Percentiles rank a stretch among this genome's conserved stretches.
phyloP scores from a whole-genome alignment of 1,140 invertebrate genomes.

The Papilio aristodemus region DNA sequence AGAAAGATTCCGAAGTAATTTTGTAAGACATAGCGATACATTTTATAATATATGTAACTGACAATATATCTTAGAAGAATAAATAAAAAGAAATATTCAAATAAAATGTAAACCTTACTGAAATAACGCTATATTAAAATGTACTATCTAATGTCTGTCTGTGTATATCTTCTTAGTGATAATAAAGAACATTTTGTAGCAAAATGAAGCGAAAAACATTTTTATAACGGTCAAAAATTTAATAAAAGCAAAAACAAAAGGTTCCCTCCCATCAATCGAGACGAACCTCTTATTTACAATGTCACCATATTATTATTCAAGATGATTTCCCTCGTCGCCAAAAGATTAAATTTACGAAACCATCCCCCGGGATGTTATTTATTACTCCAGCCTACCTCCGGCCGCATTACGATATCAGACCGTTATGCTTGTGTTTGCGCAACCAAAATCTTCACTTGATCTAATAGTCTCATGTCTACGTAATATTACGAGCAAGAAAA shows the following conservation, averaged over 20 bases:
- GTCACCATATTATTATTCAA: conserved; percentile 34
- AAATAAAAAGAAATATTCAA: too few relatives aligned
- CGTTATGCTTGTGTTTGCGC: conserved; percentile 2
- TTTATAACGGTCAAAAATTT: not conserved
- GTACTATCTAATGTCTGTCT: too few relatives aligned
- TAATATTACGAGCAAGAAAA: conserved; percentile 5
- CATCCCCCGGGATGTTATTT: conserved; percentile 38
- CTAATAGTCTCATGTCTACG: not conserved
- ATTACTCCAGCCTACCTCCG: conserved; percentile 33
- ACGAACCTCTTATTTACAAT: conserved; percentile 11
- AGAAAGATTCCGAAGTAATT: too few relatives aligned
- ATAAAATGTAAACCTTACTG: too few relatives aligned
- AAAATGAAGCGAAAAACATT: not conserved
- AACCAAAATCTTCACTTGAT: not conserved
- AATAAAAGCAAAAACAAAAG: conserved; percentile 8
- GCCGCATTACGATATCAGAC: not conserved
- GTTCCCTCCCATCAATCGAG: conserved; percentile 6
- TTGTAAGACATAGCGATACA: too few relatives aligned
- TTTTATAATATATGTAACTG: too few relatives aligned
- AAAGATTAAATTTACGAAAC: conserved; percentile 42
- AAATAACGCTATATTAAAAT: too few relatives aligned
- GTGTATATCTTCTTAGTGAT: too few relatives aligned
- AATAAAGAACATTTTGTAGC: too few relatives aligned
- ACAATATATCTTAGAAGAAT: too few relatives aligned
- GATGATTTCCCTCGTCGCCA: conserved; percentile 41